Conservation (phyloP, 2,113 vertebrate species). For the Saccopteryx bilineata region DNA sequence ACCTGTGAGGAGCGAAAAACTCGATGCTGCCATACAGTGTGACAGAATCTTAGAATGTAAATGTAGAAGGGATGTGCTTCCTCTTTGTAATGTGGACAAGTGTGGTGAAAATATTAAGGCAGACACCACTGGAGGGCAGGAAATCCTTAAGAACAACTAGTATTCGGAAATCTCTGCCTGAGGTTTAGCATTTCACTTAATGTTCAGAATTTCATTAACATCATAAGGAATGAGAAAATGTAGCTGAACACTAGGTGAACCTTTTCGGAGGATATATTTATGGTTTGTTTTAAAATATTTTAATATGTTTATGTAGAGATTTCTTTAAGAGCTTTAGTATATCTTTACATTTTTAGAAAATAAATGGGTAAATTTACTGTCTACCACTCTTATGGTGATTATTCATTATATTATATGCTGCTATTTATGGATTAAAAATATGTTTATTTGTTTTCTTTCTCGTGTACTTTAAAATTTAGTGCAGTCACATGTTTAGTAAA, state of each 20-base stretch:
- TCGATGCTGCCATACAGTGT: constrained; percentile 90
- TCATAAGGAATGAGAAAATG: constrained; percentile 42
- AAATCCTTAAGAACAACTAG: not conserved
- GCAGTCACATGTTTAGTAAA: not conserved
- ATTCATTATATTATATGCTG: not conserved
- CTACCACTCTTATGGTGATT: not conserved
- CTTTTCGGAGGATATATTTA: constrained; percentile 7
- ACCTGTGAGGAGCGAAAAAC: not conserved
- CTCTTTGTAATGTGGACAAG: not conserved
- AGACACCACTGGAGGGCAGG: constrained; percentile 86
- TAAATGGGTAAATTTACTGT: not conserved
- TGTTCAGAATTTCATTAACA: not conserved
- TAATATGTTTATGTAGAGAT: not conserved
- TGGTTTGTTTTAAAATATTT: not conserved
- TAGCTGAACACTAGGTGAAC: not conserved
- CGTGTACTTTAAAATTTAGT: constrained; percentile 47
- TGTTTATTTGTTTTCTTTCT: constrained; percentile 36
- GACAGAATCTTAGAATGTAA: constrained; percentile 57
- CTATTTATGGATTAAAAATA: constrained; percentile 49
- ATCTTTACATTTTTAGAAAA: constrained; percentile 35
- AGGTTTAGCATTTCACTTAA: constrained; percentile 25
- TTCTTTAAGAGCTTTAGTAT: constrained; percentile 22
- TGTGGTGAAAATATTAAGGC: not conserved
- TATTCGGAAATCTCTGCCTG: not conserved
- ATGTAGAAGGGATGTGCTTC: constrained; percentile 61